phyloP scores from a whole-genome alignment of 2,797 vertebrate species.

The Echeneis naucrates region DNA sequence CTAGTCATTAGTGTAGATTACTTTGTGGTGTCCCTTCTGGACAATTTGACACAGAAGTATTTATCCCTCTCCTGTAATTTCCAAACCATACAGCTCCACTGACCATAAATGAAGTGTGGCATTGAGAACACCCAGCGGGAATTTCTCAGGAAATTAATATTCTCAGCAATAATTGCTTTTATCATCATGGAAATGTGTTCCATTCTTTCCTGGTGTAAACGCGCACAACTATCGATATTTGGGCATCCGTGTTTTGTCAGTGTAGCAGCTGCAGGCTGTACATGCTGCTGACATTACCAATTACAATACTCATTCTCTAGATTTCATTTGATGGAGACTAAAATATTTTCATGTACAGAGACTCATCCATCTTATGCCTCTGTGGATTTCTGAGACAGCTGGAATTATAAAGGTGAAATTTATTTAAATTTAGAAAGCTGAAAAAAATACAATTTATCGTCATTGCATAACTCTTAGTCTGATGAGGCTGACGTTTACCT shows the following conservation, averaged over 20 bases:
- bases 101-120: slow-evolving; percentile 19
- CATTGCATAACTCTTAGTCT: background rate
- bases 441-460: slow-evolving; percentile 4
- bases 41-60: slow-evolving; percentile 1
- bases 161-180: slow-evolving; percentile 28
- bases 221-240: background rate
- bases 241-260: slow-evolving; percentile 5
- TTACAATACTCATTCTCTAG: background rate
- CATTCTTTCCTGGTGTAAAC: slow-evolving; percentile 16
- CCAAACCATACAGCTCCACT: background rate
- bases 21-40: background rate
- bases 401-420: background rate
- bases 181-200: slow-evolving; percentile 5
- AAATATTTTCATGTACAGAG: slow-evolving; percentile 2
- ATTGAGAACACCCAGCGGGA: slow-evolving; percentile 13
- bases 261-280: slow-evolving; percentile 16
- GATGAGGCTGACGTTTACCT: slow-evolving; percentile 27
- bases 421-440: background rate
- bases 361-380: background rate
- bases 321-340: background rate
- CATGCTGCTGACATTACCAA: slow-evolving; percentile 14
- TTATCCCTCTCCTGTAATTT: background rate
- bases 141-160: slow-evolving; percentile 14
- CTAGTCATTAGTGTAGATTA: slow-evolving; percentile 9
- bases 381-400: no score